Conservation (phyloP, 2,113 vertebrate species). For the Ahaetulla prasina region DNA sequence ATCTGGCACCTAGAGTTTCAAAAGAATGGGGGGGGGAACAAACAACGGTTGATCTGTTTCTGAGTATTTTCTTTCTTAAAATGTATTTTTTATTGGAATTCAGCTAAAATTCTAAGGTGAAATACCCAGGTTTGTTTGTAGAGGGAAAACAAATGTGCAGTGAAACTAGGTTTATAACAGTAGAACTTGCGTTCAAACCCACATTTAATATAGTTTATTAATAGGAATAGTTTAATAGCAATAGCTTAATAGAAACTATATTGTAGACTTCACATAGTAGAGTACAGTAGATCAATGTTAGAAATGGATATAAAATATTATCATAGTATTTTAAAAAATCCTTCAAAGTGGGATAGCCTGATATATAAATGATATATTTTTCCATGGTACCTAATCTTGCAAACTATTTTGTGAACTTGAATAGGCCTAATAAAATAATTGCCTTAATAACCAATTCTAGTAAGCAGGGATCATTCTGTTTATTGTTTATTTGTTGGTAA, state of each 20-base stretch:
- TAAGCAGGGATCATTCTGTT: background rate
- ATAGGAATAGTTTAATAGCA: background rate
- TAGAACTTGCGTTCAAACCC: background rate
- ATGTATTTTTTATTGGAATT: background rate
- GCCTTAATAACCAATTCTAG: background rate
- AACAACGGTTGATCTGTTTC: background rate
- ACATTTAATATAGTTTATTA: background rate
- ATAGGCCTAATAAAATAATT: background rate
- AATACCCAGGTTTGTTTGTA: background rate
- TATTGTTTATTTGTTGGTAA: background rate
- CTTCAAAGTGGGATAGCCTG: background rate
- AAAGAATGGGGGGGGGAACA: background rate
- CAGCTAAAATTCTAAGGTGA: background rate
- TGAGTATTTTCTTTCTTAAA: background rate
- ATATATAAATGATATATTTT: background rate
- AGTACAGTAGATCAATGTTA: background rate
- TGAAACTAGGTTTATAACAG: background rate
- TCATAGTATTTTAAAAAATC: background rate
- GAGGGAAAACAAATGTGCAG: background rate
- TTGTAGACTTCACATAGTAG: background rate
- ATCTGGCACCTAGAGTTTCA: background rate
- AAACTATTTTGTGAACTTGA: background rate
- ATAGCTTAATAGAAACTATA: background rate
- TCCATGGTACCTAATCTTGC: background rate
- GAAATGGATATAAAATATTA: background rate